Percentiles rank a stretch among this genome's conserved stretches.
Conservation (phyloP, 2,797 vertebrate genomes). For the Falco berigora region DNA sequence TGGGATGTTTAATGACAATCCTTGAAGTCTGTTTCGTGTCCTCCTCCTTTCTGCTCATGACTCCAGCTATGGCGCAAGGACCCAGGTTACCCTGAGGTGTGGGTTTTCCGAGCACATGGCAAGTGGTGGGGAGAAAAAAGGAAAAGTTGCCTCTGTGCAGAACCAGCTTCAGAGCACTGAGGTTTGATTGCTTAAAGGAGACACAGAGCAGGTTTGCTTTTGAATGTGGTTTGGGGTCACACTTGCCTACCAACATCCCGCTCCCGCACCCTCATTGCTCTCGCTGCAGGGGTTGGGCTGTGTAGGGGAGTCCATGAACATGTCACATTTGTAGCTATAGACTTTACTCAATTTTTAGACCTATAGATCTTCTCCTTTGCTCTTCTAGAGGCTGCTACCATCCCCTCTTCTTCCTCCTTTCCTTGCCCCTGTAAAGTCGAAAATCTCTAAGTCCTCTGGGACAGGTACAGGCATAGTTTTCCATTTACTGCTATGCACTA, state of each 20-base stretch:
- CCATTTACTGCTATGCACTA: neutral
- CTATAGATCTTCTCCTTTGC: neutral
- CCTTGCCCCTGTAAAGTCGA: neutral
- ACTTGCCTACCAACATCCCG: neutral
- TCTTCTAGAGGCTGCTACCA: neutral
- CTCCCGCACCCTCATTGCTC: accelerated
- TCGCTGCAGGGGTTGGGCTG: neutral
- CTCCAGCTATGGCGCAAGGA: neutral
- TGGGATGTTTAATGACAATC: neutral
- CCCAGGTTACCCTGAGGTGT: neutral
- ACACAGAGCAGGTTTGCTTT: neutral
- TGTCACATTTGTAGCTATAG: neutral
- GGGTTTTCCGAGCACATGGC: neutral
- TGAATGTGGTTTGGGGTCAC: neutral
- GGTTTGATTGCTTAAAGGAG: neutral
- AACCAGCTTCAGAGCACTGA: neutral
- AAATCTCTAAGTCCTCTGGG: neutral
- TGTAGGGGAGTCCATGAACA: accelerated
- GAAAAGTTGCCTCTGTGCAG: neutral
- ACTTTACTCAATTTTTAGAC: neutral
- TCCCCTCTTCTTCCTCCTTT: neutral
- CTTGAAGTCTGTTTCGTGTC: neutral
- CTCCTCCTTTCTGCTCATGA: neutral
- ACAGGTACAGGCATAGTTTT: neutral
- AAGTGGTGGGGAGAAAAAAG: neutral